A percentile compares a stretch with the other conserved stretches of the same genome.
phyloP scores from a whole-genome alignment of 2,113 vertebrate genomes.

The Hippoglossus stenolepis region DNA sequence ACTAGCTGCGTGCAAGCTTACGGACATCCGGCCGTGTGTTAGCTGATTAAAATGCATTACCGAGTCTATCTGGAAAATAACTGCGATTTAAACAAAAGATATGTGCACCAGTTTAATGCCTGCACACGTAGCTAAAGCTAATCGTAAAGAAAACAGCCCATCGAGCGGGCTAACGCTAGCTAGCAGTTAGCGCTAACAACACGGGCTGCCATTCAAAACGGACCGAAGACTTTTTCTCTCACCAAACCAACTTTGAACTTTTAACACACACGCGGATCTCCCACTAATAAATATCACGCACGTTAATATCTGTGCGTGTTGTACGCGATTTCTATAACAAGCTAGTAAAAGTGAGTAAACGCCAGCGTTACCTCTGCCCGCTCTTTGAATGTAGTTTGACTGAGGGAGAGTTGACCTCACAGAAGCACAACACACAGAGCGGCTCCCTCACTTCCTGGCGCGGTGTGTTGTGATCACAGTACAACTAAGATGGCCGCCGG shows the following conservation, averaged over 20 bases:
- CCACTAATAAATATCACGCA: fast-evolving
- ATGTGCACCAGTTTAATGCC: fast-evolving
- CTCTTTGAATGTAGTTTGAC: slow-evolving; percentile 71
- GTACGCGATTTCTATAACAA: background rate
- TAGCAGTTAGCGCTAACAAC: slow-evolving; percentile 66
- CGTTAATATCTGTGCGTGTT: fast-evolving
- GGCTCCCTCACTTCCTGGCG: slow-evolving; percentile 63
- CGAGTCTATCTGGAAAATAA: fast-evolving
- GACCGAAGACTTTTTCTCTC: slow-evolving; percentile 26
- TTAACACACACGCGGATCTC: background rate
- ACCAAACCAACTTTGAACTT: slow-evolving; percentile 5
- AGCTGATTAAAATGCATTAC: background rate
- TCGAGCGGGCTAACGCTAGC: slow-evolving; percentile 45
- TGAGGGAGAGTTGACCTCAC: slow-evolving; percentile 68
- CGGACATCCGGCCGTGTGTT: background rate
- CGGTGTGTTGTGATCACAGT: background rate
- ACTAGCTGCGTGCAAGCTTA: slow-evolving; percentile 41
- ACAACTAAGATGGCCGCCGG: slow-evolving; percentile 73
- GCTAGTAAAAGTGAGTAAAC: background rate
- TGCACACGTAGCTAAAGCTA: background rate
- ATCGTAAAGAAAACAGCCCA: background rate
- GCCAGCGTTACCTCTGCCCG: slow-evolving; percentile 64
- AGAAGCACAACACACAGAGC: slow-evolving; percentile 61
- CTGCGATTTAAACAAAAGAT: fast-evolving
- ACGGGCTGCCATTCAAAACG: slow-evolving; percentile 63